A percentile compares a stretch with the other conserved stretches of the same genome.
These are phyloP conservation scores for Poecilia velifera DNA, from an alignment of 2,797 vertebrate genomes.

Conservation along the genomic window DNA sequence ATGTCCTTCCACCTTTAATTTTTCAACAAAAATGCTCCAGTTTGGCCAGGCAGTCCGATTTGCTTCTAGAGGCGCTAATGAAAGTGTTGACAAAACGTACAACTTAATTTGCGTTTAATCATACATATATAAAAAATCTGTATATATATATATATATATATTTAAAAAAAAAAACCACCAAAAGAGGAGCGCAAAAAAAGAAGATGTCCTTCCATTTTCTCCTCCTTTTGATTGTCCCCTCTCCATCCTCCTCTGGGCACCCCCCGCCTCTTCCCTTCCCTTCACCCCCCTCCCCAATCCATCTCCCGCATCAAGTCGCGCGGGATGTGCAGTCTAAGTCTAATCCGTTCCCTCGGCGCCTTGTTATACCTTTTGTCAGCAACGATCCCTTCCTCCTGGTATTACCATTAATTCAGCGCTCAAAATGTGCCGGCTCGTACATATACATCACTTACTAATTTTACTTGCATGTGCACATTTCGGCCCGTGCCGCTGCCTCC, in stretches of 20 bases:
- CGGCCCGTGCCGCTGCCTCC: constrained; percentile 63
- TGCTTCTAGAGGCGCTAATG: constrained; percentile 41
- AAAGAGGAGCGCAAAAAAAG: constrained; percentile 10
- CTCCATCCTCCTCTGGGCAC: constrained; percentile 55
- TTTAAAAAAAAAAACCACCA: neutral
- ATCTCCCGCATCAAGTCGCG: constrained; percentile 53
- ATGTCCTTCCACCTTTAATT: neutral
- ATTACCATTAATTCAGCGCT: constrained; percentile 92
- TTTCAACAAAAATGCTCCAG: neutral
- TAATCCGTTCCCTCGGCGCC: constrained; percentile 96
- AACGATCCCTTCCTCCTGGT: constrained; percentile 71
- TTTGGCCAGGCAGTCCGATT: neutral
- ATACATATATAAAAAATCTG: neutral
- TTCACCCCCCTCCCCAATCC: neutral
- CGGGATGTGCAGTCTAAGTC: constrained; percentile 47
- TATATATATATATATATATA: neutral
- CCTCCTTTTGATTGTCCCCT: constrained; percentile 77
- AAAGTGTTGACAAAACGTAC: constrained; percentile 25
- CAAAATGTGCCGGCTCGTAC: constrained; percentile 83
- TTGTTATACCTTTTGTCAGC: constrained; percentile 91
- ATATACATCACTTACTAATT: constrained; percentile 93
- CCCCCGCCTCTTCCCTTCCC: neutral
- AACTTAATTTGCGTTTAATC: constrained; percentile 56
- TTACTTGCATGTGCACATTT: constrained; percentile 84
- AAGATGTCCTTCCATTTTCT: constrained; percentile 42